These are phyloP conservation scores for Sebastes hubbsi DNA, from an alignment of 2,797 vertebrate species.

Conservation along the genomic window DNA sequence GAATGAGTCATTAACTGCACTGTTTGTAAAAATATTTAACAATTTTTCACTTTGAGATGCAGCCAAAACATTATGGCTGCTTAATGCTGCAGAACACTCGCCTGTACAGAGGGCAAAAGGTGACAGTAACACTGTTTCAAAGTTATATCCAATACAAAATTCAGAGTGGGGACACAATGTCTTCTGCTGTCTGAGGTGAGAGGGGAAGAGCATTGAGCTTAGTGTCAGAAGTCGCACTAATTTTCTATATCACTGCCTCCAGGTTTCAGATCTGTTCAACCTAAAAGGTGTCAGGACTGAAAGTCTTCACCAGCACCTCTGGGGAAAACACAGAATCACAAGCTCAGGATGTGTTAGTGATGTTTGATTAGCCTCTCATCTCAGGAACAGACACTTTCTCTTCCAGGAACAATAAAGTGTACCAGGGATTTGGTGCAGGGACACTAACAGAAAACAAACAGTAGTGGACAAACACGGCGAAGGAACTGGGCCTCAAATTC, in stretches of 20 bases:
- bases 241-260: neutral
- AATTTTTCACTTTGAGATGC: neutral
- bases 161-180: neutral
- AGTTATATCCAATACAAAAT: neutral
- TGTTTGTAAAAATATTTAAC: neutral
- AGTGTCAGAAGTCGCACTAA: neutral
- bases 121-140: neutral
- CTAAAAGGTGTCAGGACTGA: neutral
- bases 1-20: neutral
- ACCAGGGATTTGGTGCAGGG: neutral
- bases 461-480: neutral
- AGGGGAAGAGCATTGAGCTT: neutral
- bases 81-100: constrained; percentile 12
- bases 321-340: neutral
- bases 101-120: neutral
- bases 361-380: constrained; percentile 1
- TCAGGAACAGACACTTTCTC: neutral
- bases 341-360: neutral
- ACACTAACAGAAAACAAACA: neutral
- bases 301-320: neutral
- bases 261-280: neutral
- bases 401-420: neutral
- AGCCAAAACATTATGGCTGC: constrained; percentile 2
- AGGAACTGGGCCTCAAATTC: neutral
- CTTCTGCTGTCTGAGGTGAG: neutral